Evolutionary conservation across 1,140 invertebrate genomes (phyloP), one percentile per base, ranked within the genome.

Genomic region (Aleiodes sp.): DNA sequence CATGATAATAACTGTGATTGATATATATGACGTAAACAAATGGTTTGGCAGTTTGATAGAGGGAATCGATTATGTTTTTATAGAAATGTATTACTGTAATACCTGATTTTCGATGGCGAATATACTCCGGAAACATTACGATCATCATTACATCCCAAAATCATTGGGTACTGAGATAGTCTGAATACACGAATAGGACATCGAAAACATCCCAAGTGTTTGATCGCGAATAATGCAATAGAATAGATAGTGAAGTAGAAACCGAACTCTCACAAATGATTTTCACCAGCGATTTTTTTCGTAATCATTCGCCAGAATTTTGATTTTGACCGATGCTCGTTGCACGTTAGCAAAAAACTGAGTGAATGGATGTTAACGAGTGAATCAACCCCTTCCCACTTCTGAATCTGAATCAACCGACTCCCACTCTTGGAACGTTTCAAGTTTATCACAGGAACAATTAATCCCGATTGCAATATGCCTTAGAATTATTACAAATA

Each of bases 111-210:
- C 70, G 66, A 31, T 76, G 69, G 37, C 73, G 70, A 4, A 68
- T 75, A 65, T 81, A 82, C 28, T 80, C 74, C 21, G 79, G 70
- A 43, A 80, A 72, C 81, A 82, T 82, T 35, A 78, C 79, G 65
- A 82, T 64, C 57, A 82, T 80, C 78, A 82, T 82, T 68, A 12
- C 64, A 29, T 35, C 31, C 29, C 14, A 4, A 4, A 19, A 61
- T 19, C 31, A 19, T 14, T 16, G 9, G 67, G 68, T 1, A 33
- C 7, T 8, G 4, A 33, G 9, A 33, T 33, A 7, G 9, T 33
- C 9, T 33, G 9, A 33, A 33, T 33, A 4, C 4, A 33, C n/a
- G n/a, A n/a, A n/a, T n/a, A n/a, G n/a, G n/a, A n/a, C n/a, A n/a
- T n/a, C n/a, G n/a, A n/a, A n/a, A n/a, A n/a, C n/a, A n/a, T n/a